Conservation (phyloP, 2,888 invertebrate species). For the Melolontha melolontha region DNA sequence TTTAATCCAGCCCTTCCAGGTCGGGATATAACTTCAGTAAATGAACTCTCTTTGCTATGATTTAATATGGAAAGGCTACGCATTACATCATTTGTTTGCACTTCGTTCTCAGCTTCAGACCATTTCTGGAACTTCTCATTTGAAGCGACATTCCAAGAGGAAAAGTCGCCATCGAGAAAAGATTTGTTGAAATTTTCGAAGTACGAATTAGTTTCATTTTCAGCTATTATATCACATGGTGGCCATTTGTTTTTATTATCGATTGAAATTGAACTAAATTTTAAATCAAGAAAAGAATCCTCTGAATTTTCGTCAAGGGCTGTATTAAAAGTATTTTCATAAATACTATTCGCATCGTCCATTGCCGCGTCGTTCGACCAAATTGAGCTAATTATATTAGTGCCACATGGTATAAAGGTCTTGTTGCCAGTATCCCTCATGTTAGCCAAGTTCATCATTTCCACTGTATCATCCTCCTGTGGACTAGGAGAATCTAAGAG, state of each 20-base stretch:
- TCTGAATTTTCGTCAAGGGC: slow-evolving; percentile 47
- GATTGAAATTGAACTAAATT: slow-evolving; percentile 53
- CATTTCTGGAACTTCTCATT: slow-evolving; percentile 55
- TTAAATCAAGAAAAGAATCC: slow-evolving; percentile 52
- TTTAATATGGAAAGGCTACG: slow-evolving; percentile 69
- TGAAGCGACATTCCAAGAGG: slow-evolving; percentile 32
- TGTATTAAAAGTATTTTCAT: slow-evolving; percentile 53
- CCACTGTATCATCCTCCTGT: slow-evolving; percentile 56
- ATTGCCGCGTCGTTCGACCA: slow-evolving; percentile 64
- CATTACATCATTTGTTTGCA: slow-evolving; percentile 50
- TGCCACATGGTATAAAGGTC: slow-evolving; percentile 65
- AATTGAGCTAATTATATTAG: slow-evolving; percentile 69
- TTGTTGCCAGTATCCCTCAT: slow-evolving; percentile 56
- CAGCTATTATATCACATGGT: slow-evolving; percentile 47
- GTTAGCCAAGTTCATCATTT: slow-evolving; percentile 59
- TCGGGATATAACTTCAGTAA: slow-evolving; percentile 70
- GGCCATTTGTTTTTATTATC: slow-evolving; percentile 47
- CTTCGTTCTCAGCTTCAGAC: slow-evolving; percentile 56
- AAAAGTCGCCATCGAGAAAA: slow-evolving; percentile 21
- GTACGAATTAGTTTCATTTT: slow-evolving; percentile 61
- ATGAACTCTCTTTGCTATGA: slow-evolving; percentile 74
- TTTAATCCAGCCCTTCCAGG: slow-evolving; percentile 45
- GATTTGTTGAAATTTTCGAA: slow-evolving; percentile 62
- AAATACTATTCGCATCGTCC: slow-evolving; percentile 47
- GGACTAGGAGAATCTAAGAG: slow-evolving; percentile 72